Evolutionary conservation across 2,888 invertebrate species (phyloP), one percentile per base, ranked within the genome.

Genomic region (Trichopria drosophilae): DNA sequence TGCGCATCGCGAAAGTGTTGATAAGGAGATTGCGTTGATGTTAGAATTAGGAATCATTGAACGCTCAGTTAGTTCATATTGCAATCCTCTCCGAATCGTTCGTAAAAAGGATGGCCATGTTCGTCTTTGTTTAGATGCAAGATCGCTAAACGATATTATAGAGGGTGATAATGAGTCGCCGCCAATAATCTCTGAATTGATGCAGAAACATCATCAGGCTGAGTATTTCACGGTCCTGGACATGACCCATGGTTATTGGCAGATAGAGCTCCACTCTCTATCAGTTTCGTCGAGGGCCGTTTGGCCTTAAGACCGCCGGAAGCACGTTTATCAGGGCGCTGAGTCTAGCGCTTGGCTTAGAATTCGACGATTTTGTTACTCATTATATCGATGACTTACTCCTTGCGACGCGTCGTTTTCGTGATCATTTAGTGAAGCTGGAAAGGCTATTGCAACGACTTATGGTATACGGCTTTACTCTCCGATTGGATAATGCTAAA

Each of bases 61-160:
- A 44, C 22, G 61, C 32, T 58, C 57, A 6, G 51, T 60, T 9
- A 63, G 63, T 10, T 53, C 59, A 1, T 67, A 55, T 55, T 52
- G 61, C 5, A 67, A 65, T 36, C 68, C 68, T 2, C 40, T 68
- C 18, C 63, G 65, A 6, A 61, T 62, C 5, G 61, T 62, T 1
- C 18, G 56, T 31, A 68, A 68, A 37, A 65, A 64, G 18, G 63
- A 68, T 60, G 41, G 35, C 1, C 28, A 40, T 20, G 24, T 48
- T 13, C 26, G 48, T 22, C 20, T 40, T 3, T 48, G 67, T 36
- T 36, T 45, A 24, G 69, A 72, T 53, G 68, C 69, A 1, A 32
- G 70, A 13, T 57, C 49, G 39, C 34, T 70, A 3, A 70, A 71
- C 51, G 53, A 53, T 4, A 34, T 55, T 12, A 23, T 44, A 9